Base-by-base conservation (phyloP, 2,113 vertebrate genomes). In the Petrocephalus zakoni region DNA sequence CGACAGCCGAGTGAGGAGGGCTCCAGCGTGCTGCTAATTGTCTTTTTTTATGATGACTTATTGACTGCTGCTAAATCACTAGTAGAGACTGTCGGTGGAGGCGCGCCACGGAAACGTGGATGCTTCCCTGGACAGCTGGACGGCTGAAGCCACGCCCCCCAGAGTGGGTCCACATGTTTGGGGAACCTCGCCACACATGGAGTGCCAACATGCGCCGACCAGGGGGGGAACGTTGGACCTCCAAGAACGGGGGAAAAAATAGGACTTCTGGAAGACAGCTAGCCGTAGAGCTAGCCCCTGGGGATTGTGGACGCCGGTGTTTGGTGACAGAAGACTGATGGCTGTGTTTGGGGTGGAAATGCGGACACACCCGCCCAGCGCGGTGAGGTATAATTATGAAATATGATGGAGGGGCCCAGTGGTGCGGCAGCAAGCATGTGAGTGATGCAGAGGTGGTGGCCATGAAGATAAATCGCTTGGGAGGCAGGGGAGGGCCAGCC, bases 41-140 rank as follows among this genome's bases (percentile, higher is more conserved):
- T 88, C 88, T 88, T 88, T 61, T 87, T 88, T 88, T 88, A 84
- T 88, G 34, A 84, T 88, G 88, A 88, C 88, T 88, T 83, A 88
- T 88, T 83, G 88, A 82, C 46, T 78, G 52, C 19, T 34, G 5
- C 42, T 83, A 83, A 83, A 88, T 88, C 88, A 58, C 53, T 61
- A 42, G 25, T 29, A 49, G 78, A 84, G 78, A 82, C 34, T n/a
- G 34, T 56, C 11, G 15, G 88, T 34, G n/a, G 17, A 34, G n/a
- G 5, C 61, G 53, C 87, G 6, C 7, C 2, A 13, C 5, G 21
- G 10, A 46, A 51, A 37, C 3, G 22, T 42, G n/a, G 19, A 25
- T 11, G 17, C 13, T 34, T 51, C 64, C 25, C 7, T 10, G 21
- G 22, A 8, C 8, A 9, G 61, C 61, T 22, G n/a, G 61, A 11